These are phyloP conservation scores for Ptilorrhoa leucosticta DNA, from an alignment of 2,113 vertebrate genomes.

Conservation along the genomic window DNA sequence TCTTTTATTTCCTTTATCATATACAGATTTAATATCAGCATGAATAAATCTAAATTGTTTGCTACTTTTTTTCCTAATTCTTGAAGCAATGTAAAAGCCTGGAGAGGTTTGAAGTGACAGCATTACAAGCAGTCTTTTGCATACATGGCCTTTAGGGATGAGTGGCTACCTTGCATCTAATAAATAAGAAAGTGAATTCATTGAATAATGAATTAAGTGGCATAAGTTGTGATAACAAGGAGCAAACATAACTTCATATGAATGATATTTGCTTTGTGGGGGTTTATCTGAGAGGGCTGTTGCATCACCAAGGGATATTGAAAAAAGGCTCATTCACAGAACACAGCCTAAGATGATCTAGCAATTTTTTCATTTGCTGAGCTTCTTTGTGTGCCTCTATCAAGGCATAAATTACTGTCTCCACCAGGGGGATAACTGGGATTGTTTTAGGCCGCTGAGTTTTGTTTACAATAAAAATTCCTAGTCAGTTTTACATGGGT, in stretches of 20 bases:
- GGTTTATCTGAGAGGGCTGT: slow-evolving; percentile 77
- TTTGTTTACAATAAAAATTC: slow-evolving; percentile 78
- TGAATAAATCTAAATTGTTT: slow-evolving; percentile 82
- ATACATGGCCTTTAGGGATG: slow-evolving; percentile 83
- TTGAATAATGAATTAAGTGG: slow-evolving; percentile 84
- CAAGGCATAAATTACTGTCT: slow-evolving; percentile 64
- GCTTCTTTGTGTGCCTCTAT: slow-evolving; percentile 72
- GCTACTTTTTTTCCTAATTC: slow-evolving; percentile 78
- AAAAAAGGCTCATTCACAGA: slow-evolving; percentile 76
- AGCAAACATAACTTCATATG: slow-evolving; percentile 83
- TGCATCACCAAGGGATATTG: slow-evolving; percentile 67
- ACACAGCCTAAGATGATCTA: slow-evolving; percentile 75
- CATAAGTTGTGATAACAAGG: slow-evolving; percentile 82
- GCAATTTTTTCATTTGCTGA: slow-evolving; percentile 58
- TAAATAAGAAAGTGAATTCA: slow-evolving; percentile 83
- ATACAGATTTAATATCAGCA: slow-evolving; percentile 74
- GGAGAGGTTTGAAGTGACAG: slow-evolving; percentile 82
- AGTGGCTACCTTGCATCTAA: slow-evolving; percentile 81
- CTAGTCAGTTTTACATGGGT: slow-evolving; percentile 76
- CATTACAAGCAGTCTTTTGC: slow-evolving; percentile 85
- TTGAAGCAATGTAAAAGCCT: slow-evolving; percentile 77
- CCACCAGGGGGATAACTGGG: slow-evolving; percentile 63
- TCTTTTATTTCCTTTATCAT: slow-evolving; percentile 69
- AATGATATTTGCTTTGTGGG: slow-evolving; percentile 81
- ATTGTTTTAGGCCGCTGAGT: slow-evolving; percentile 61